Base-by-base conservation (phyloP, 2,797 vertebrate species). In the Myiotriccus ornatus region DNA sequence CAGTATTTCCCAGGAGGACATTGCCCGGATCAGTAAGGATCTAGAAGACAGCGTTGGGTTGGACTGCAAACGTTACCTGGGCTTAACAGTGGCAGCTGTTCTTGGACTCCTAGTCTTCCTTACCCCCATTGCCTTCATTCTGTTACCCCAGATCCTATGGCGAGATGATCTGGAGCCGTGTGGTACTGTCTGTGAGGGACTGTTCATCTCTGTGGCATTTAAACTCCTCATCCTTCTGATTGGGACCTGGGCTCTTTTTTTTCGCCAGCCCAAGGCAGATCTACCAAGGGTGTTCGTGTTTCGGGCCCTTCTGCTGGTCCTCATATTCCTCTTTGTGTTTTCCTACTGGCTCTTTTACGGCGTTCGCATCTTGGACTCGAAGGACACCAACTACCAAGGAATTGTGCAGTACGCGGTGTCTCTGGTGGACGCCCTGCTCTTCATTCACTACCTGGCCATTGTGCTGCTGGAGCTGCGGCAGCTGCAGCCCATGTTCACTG, bases 311-410 rank as follows among this genome's bases (percentile, higher is more conserved):
- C 97, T 99, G 60, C 95, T 98, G 95, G 98, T 99, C 49, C 99
- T 99, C 39, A 98, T 99, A 5, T 98, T 99, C 46, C 98, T 99
- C 22, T 98, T 99, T 39, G 98, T 99, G 85, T 98, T 99, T 87
- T 99, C 99, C 96, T 99, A 99, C 94, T 99, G 99, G 99, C 99
- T 99, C 19, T 99, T 99, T 74, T 99, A 99, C 2, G 99, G 99
- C 12, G 99, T 99, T 73, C 98, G 99, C 81, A 99, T 99, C 94
- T 97, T 99, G 62, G 99, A 99, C 85, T 98, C 98, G 0, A 98
- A 98, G 98, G 99, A 99, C 95, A 98, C 98, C 82, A 98, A 99
- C 96, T 99, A 99, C 97, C 98, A 99, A 41, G 99, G 99, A 13
- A 99, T 99, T 12, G 99, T 99, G 94, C 99, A 99, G 97, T 99